Percentiles rank a stretch among this genome's conserved stretches.
Conservation (phyloP, 2,113 vertebrate genomes). For the Thinocorus orbignyianus region DNA sequence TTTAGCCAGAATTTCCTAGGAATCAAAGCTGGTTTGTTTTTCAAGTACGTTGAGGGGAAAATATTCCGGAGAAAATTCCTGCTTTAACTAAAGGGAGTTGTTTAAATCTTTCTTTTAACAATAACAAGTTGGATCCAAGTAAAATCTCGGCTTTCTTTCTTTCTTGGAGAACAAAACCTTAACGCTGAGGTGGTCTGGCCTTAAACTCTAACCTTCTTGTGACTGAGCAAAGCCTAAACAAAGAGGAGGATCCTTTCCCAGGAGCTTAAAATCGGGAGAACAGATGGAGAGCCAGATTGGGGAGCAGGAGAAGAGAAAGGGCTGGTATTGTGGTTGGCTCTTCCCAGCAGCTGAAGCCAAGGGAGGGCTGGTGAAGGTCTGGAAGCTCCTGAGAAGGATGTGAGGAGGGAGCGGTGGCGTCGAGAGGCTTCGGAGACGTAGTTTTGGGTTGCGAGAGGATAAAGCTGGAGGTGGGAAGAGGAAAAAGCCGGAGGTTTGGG, state of each 20-base stretch:
- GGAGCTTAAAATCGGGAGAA: constrained; percentile 4
- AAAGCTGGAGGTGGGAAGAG: not conserved
- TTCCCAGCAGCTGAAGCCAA: not conserved
- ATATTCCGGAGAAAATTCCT: not conserved
- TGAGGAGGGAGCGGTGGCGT: not conserved
- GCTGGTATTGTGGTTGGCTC: not conserved
- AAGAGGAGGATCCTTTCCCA: constrained; percentile 24
- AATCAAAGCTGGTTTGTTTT: not conserved
- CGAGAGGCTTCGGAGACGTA: fast-evolving
- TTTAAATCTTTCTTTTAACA: too few relatives aligned
- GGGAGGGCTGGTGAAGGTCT: not conserved
- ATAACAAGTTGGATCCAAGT: not conserved
- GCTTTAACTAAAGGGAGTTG: not conserved
- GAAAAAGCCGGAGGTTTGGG: not conserved
- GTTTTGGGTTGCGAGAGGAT: not conserved
- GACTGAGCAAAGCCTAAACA: not conserved
- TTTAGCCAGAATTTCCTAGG: not conserved
- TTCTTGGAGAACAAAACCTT: not conserved
- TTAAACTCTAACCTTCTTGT: not conserved
- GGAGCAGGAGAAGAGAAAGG: constrained; percentile 25
- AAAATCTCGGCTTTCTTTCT: not conserved
- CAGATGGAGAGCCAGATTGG: constrained; percentile 52
- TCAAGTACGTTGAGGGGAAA: fast-evolving
- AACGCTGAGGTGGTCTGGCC: not conserved
- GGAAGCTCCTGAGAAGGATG: not conserved